These are phyloP conservation scores for Sebastes vulpes DNA, from an alignment of 2,797 vertebrate genomes.

Conservation along the genomic window DNA sequence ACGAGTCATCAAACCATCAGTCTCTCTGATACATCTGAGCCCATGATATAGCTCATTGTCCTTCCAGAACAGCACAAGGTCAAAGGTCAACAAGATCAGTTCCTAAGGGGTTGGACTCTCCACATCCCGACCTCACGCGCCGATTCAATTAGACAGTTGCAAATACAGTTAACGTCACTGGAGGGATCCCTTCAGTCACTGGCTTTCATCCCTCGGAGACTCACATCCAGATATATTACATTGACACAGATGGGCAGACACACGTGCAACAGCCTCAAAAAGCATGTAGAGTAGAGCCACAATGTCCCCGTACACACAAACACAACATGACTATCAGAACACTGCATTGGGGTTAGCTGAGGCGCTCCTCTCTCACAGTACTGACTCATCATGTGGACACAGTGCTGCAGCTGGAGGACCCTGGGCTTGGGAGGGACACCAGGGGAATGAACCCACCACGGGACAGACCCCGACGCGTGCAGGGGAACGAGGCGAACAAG, in stretches of 20 bases:
- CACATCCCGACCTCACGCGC: background rate
- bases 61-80: slow-evolving; percentile 34
- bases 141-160: slow-evolving; percentile 46
- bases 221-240: slow-evolving; percentile 23
- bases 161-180: slow-evolving; percentile 35
- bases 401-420: slow-evolving; percentile 11
- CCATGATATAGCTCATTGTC: background rate
- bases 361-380: slow-evolving; percentile 32
- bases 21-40: slow-evolving; percentile 15
- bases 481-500: background rate
- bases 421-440: slow-evolving; percentile 14
- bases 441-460: background rate
- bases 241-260: slow-evolving; percentile 4
- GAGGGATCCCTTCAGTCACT: slow-evolving; percentile 40
- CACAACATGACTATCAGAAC: background rate
- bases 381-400: slow-evolving; percentile 44
- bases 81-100: slow-evolving; percentile 34
- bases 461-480: background rate
- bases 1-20: background rate
- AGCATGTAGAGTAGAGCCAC: slow-evolving; percentile 1
- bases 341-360: slow-evolving; percentile 14
- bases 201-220: slow-evolving; percentile 20
- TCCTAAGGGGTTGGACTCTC: slow-evolving; percentile 23
- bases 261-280: slow-evolving; percentile 23
- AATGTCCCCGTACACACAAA: background rate